Percentiles rank a stretch among this genome's conserved stretches.
phyloP scores from a whole-genome alignment of 1,140 invertebrate species.

The Thrips palmi region DNA sequence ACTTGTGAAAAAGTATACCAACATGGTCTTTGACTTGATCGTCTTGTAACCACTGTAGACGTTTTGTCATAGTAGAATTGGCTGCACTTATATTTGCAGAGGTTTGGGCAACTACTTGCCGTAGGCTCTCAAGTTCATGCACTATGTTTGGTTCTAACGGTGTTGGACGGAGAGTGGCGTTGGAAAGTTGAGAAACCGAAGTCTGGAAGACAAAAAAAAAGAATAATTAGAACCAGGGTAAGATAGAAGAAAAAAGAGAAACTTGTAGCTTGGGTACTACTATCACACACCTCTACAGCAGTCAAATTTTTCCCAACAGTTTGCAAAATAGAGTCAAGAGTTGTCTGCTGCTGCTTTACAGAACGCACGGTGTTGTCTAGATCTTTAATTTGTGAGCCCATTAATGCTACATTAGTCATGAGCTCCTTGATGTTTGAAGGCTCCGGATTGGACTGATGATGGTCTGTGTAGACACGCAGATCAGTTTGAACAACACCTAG shows the following conservation, averaged over 20 bases:
- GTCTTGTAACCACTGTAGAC: slow-evolving; percentile 25
- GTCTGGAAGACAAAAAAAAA: slow-evolving; percentile 14
- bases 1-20: slow-evolving; percentile 16
- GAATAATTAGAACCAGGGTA: slow-evolving; percentile 7
- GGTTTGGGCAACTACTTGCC: slow-evolving; percentile 21
- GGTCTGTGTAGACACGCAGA: not conserved
- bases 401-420: too few relatives aligned
- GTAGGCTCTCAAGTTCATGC: slow-evolving; percentile 23
- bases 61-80: slow-evolving; percentile 26
- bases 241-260: not conserved
- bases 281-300: too few relatives aligned
- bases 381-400: too few relatives aligned
- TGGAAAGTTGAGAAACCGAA: slow-evolving; percentile 20
- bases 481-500: not conserved
- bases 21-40: slow-evolving; percentile 29
- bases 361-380: too few relatives aligned
- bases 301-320: too few relatives aligned
- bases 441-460: not conserved
- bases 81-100: slow-evolving; percentile 23
- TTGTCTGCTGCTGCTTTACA: too few relatives aligned
- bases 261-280: too few relatives aligned
- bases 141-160: too few relatives aligned
- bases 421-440: not conserved
- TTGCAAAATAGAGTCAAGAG: too few relatives aligned
- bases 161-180: slow-evolving; percentile 17